Percentiles rank a stretch among this genome's conserved stretches.
Evolutionary conservation across 2,113 vertebrate genomes (phyloP).

Genomic region (Hymenochirus boettgeri): DNA sequence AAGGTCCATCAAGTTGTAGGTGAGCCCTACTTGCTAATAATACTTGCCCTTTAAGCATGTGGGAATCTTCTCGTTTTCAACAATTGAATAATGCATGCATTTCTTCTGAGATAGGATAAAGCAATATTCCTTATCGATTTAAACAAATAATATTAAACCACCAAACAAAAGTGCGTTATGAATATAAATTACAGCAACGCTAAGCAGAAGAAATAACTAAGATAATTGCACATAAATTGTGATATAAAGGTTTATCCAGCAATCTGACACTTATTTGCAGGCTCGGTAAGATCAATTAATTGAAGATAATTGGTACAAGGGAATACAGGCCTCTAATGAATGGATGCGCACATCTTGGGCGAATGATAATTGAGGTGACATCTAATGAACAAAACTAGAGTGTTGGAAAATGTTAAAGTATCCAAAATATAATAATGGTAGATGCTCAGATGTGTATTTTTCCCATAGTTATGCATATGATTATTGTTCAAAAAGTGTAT

Average conservation of each 20-base stretch:
- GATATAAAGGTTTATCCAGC: conserved; percentile 33
- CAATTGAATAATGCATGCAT: too few relatives aligned
- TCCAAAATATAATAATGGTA: conserved; percentile 16
- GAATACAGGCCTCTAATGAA: conserved; percentile 30
- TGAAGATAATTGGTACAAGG: conserved; percentile 41
- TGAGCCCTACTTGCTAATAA: too few relatives aligned
- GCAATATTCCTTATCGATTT: not conserved
- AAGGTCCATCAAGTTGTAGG: too few relatives aligned
- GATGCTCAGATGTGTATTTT: not conserved
- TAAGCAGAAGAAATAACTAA: conserved; percentile 14
- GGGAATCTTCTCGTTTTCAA: too few relatives aligned
- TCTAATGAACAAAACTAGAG: conserved; percentile 7
- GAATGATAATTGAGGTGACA: conserved; percentile 12
- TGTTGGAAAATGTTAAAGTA: not conserved
- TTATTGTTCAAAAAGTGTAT: not conserved
- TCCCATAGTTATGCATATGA: not conserved
- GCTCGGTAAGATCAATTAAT: conserved; percentile 38
- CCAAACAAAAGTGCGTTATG: conserved; percentile 6
- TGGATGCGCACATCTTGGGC: conserved; percentile 19
- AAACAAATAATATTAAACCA: conserved; percentile 4
- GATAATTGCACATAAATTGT: conserved; percentile 34
- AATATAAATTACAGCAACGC: conserved; percentile 12
- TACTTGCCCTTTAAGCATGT: too few relatives aligned
- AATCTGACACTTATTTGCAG: conserved; percentile 31
- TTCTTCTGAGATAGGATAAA: not conserved